Evolutionary conservation across 2,113 vertebrate species (phyloP).

Genomic region (Epinephelus moara): DNA sequence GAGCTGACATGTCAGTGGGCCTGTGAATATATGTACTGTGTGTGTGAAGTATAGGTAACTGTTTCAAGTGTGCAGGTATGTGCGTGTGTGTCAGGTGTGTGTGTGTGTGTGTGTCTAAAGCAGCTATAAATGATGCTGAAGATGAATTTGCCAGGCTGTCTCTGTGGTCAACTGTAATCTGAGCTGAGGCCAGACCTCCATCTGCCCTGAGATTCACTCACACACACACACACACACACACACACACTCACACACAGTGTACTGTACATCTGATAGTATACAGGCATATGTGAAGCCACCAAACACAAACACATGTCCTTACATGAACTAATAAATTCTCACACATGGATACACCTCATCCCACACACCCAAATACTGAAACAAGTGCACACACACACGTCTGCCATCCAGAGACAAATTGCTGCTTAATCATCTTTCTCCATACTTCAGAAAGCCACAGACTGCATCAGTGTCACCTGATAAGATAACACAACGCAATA

Average conservation of each 20-base stretch:
- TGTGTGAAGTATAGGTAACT: not conserved
- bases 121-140: constrained; percentile 56
- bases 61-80: not conserved
- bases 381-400: not conserved
- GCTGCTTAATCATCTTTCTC: constrained; percentile 43
- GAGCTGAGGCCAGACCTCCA: constrained; percentile 47
- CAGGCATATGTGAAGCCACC: not conserved
- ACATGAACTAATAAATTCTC: not conserved
- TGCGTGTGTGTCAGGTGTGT: constrained; percentile 21
- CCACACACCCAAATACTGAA: too few species aligned
- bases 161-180: constrained; percentile 52
- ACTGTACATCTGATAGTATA: not conserved
- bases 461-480: constrained; percentile 28
- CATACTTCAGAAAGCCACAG: constrained; percentile 5
- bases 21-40: not conserved
- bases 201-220: constrained; percentile 5
- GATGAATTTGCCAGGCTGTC: constrained; percentile 52
- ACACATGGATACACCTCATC: too few species aligned
- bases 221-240: constrained; percentile 8
- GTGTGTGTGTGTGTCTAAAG: constrained; percentile 7
- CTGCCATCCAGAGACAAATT: not conserved
- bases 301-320: not conserved
- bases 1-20: constrained; percentile 17
- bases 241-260: not conserved
- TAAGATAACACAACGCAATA: constrained; percentile 23